Conservation (phyloP, 2,113 vertebrate genomes). For the Phalacrocorax pelagicus region DNA sequence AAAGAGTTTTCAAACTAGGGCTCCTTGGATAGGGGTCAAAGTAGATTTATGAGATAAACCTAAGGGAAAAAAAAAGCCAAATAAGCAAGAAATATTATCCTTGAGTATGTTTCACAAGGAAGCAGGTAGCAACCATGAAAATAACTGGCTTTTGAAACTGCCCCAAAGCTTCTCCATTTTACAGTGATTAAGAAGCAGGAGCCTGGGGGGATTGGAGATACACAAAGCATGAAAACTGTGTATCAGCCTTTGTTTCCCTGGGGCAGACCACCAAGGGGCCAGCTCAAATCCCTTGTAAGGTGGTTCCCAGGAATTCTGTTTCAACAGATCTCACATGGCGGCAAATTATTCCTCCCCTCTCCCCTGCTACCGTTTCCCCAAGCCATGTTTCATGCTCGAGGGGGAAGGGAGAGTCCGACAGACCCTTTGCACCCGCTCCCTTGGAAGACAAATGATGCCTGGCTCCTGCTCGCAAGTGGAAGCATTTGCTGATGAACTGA, state of each 20-base stretch:
- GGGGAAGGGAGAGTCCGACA: constrained; percentile 43
- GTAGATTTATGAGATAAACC: neutral
- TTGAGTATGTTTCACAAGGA: neutral
- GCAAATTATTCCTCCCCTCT: constrained; percentile 53
- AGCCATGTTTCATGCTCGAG: neutral
- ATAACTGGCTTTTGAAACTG: neutral
- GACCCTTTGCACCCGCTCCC: constrained; percentile 23
- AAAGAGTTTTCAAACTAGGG: neutral
- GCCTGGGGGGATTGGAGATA: neutral
- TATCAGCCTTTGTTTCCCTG: constrained; percentile 47
- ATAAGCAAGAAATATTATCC: neutral
- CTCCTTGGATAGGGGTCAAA: neutral
- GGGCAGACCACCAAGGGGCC: constrained; percentile 28
- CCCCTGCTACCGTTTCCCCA: neutral
- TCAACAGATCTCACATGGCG: neutral
- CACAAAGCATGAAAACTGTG: neutral
- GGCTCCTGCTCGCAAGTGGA: constrained; percentile 19
- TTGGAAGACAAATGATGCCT: neutral
- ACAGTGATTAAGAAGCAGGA: constrained; percentile 10
- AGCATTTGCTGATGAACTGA: constrained; percentile 69
- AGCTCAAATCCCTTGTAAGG: constrained; percentile 36
- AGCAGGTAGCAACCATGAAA: neutral
- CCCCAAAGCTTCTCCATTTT: neutral
- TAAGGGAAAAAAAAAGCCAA: neutral
- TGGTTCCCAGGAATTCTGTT: constrained; percentile 54